Conservation (phyloP, 2,797 vertebrate species). For the Nasua narica region DNA sequence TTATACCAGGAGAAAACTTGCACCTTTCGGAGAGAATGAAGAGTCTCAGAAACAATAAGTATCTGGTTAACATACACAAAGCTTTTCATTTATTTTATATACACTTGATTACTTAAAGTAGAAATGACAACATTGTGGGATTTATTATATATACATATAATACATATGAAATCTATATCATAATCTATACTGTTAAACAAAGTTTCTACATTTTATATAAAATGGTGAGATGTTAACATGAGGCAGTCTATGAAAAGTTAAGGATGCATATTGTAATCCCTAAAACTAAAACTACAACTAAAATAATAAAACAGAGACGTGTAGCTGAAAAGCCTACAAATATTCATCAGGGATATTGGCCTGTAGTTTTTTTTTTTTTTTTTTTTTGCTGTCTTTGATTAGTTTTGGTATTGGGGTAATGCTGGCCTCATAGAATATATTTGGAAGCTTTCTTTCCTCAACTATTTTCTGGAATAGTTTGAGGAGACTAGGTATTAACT, state of each 20-base stretch:
- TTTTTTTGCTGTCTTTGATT: not conserved
- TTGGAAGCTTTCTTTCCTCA: not conserved
- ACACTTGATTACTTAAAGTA: not conserved
- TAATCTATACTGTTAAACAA: not conserved
- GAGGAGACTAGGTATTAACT: not conserved
- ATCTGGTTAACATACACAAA: not conserved
- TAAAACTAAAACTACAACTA: not conserved
- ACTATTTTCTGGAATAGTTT: not conserved
- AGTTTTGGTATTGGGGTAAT: not conserved
- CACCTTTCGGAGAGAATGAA: not conserved
- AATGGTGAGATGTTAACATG: not conserved
- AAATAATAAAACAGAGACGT: not conserved
- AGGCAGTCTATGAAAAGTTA: not conserved
- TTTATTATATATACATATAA: not conserved
- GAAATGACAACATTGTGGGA: not conserved
- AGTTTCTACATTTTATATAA: not conserved
- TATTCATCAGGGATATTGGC: not conserved
- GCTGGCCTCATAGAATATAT: not conserved
- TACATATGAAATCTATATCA: not conserved
- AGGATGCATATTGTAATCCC: not conserved
- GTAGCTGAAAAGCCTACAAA: not conserved
- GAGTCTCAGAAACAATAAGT: not conserved
- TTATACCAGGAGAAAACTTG: not conserved
- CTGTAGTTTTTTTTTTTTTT: not conserved
- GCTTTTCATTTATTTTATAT: not conserved